A percentile compares a stretch with the other conserved stretches of the same genome.
Evolutionary conservation across 2,888 invertebrate species (phyloP).

Genomic region (Muschampia staudingeri): DNA sequence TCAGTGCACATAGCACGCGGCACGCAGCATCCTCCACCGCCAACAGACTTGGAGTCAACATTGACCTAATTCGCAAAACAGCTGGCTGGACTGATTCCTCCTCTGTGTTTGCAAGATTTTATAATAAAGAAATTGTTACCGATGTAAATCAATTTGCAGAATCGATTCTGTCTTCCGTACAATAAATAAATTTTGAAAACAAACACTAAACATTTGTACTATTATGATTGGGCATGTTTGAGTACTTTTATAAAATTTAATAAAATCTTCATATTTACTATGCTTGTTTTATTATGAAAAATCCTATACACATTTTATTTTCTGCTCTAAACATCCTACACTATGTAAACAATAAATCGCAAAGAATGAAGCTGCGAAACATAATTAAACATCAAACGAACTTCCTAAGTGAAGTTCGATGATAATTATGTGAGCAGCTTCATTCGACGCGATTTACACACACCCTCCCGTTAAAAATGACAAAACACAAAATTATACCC

Average conservation of each 20-base stretch:
- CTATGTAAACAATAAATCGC: conserved; percentile 7
- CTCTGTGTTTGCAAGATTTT: conserved; percentile 29
- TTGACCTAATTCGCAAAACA: conserved; percentile 24
- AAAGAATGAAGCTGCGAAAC: conserved; percentile 12
- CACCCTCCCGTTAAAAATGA: too few relatives aligned
- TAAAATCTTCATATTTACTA: too few relatives aligned
- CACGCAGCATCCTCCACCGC: conserved; percentile 33
- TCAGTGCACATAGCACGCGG: conserved; percentile 33
- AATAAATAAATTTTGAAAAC: background rate
- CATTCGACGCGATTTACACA: background rate
- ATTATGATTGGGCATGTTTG: too few relatives aligned
- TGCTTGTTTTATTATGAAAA: too few relatives aligned
- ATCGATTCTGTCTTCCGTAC: background rate
- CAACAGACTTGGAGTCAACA: conserved; percentile 18
- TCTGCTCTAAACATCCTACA: conserved; percentile 18
- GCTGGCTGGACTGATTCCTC: conserved; percentile 31
- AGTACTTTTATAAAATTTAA: too few relatives aligned
- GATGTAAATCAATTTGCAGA: conserved; percentile 15
- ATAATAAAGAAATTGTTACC: conserved; percentile 29
- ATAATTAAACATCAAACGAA: conserved; percentile 25
- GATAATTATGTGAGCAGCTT: conserved; percentile 23
- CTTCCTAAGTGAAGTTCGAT: conserved; percentile 27
- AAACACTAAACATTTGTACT: background rate
- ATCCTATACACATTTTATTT: background rate
- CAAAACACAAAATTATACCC: too few relatives aligned